Percentiles rank a stretch among this genome's conserved stretches.
Evolutionary conservation across 2,797 vertebrate species (phyloP).

Genomic region (Aphelocoma californica): DNA sequence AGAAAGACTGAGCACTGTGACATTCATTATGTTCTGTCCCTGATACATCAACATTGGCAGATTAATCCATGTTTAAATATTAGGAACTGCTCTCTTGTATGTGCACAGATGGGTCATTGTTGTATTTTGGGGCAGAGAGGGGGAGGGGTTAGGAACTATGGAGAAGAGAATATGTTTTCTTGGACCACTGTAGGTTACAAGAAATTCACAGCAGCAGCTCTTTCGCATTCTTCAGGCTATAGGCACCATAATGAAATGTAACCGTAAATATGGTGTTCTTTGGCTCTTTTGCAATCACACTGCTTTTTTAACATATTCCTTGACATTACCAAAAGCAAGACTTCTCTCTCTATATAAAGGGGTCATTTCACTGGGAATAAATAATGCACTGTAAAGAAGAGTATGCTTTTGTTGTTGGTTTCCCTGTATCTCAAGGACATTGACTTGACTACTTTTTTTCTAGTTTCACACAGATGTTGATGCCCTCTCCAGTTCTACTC

Average conservation of each 20-base stretch:
- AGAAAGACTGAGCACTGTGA: slow-evolving; percentile 53
- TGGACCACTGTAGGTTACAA: not conserved
- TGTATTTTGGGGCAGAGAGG: slow-evolving; percentile 52
- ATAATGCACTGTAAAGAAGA: not conserved
- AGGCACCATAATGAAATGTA: not conserved
- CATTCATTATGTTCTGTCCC: slow-evolving; percentile 62
- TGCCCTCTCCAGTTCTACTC: not conserved
- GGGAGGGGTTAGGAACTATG: not conserved
- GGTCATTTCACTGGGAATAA: not conserved
- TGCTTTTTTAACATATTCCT: not conserved
- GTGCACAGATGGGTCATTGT: slow-evolving; percentile 70
- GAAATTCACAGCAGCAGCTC: not conserved
- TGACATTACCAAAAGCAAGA: not conserved
- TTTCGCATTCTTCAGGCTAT: not conserved
- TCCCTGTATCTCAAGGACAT: not conserved
- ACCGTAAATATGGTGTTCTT: not conserved
- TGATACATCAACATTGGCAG: slow-evolving; percentile 38
- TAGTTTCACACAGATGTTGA: not conserved
- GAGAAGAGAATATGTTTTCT: slow-evolving; percentile 33
- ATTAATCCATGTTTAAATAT: slow-evolving; percentile 61
- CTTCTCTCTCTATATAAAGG: not conserved
- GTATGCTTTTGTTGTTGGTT: not conserved
- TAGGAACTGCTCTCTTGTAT: slow-evolving; percentile 46
- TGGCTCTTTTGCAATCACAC: not conserved
- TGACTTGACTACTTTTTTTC: not conserved